Evolutionary conservation across 2,797 vertebrate species (phyloP).

Genomic region (Chaetodon trifasciatus): DNA sequence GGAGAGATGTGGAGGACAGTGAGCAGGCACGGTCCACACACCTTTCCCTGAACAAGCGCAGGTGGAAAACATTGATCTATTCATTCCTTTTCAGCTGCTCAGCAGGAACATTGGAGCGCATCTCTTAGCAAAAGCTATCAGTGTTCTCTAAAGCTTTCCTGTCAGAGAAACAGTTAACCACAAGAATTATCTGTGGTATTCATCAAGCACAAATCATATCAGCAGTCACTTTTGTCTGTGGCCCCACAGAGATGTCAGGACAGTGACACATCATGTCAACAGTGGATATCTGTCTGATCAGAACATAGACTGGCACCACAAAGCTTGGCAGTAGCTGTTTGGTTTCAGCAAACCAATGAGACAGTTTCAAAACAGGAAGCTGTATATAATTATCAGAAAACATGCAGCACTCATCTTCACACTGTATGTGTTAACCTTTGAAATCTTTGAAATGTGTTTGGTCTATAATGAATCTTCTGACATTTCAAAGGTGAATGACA

Average conservation of each 20-base stretch:
- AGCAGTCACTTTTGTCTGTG: constrained; percentile 6
- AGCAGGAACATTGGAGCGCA: constrained; percentile 15
- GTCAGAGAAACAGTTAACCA: constrained; percentile 59
- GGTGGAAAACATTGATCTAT: background rate
- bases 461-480: background rate
- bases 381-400: constrained; percentile 13
- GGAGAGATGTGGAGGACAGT: constrained; percentile 3
- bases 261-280: background rate
- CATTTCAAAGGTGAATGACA: background rate
- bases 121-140: constrained; percentile 16
- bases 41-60: background rate
- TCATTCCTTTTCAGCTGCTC: background rate
- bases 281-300: background rate
- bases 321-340: background rate
- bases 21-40: background rate
- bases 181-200: constrained; percentile 40
- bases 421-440: background rate
- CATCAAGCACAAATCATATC: constrained; percentile 16
- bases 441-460: background rate
- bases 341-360: constrained; percentile 8
- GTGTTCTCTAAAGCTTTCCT: constrained; percentile 27
- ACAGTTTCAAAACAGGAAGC: constrained; percentile 38
- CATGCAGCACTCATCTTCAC: background rate
- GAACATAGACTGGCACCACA: background rate
- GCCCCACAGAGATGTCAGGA: background rate